Evolutionary conservation across 1,140 invertebrate species (phyloP), one percentile per base, ranked within the genome.

Genomic region (Melitaea cinxia): DNA sequence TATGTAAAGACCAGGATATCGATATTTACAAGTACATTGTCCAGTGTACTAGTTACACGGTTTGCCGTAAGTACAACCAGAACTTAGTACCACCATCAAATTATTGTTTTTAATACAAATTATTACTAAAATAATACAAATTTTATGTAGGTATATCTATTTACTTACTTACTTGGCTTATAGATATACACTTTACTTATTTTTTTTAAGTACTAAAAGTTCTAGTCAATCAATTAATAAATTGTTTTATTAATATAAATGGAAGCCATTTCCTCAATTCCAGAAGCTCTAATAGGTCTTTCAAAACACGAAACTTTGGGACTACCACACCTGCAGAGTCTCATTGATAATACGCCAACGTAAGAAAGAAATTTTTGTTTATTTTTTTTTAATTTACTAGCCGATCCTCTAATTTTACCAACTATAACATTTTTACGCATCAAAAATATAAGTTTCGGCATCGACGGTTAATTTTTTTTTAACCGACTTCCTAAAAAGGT

Each of bases 231-330:
- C 12, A n/a, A 7, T 7, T n/a, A 35, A 7, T 26, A 26, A 10
- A 4, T 35, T 10, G 2, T 39, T 39, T 39, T 15, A 39, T 15
- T 15, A 39, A 15, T 14, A 39, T 15, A 15, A 15, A 15, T 15
- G 19, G 0, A 19, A 9, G 6, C 1, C 7, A 2, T 45, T 19
- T 19, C 9, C 19, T 45, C 10, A 15, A 37, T 76, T 75, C 23
- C 78, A 87, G 84, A 75, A 68, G 78, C 82, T 10, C 24, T 87
- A 17, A 80, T 87, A 73, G 82, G 82, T 5, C 61, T 85, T 5
- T 78, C 64, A 2, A 83, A 65, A 69, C 73, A 85, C 35, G 75
- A 87, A 61, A 77, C 77, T 0, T 26, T 69, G 9, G 62, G 60
- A 12, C 21, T 85, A 53, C 73, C 80, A 21, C 59, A 77, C 23